Evolutionary conservation across 2,888 invertebrate genomes (phyloP), one percentile per base, ranked within the genome.

Genomic region (Leptinotarsa haldemani): DNA sequence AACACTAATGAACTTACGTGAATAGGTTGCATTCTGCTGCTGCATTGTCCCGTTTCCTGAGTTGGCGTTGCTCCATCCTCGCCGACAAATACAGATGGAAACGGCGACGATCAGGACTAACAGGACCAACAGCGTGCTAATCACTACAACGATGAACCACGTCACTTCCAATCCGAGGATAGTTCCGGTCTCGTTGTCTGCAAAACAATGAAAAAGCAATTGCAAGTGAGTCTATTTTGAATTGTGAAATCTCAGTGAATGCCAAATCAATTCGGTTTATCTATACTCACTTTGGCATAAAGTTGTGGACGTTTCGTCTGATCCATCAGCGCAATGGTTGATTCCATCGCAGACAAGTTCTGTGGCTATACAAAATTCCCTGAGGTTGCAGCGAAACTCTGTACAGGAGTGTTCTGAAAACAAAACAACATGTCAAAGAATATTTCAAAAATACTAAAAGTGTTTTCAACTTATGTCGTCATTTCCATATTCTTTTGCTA

Each of bases 251-350:
- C 48, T 30, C 30, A 30, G 2, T 30, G 30, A 30, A 9, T 30
- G 9, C 30, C 9, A 25, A 25, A 5, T 25, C 4, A 25, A 5
- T 25, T 25, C 25, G 1, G 40, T 0, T 0, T 40, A 2, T 40
- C 40, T 25, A 40, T 77, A 91, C 92, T 92, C 88, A 97, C 97
- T 94, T 88, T 95, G 93, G 89, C 97, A 97, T 82, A 94, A 90
- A 77, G 93, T 92, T 83, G 94, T 93, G 84, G 94, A 92, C 81
- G 94, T 93, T 88, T 97, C 97, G 86, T 97, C 97, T 67, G 96
- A 96, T 79, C 95, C 95, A 88, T 97, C 97, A 67, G 94, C 96
- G 87, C 97, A 97, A 88, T 98, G 97, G 89, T 96, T 95, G 79
- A 97, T 93, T 74, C 94, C 94, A 88, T 98, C 97, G 89, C 97